Conservation (phyloP, 2,113 vertebrate species). For the Myocastor coypus region DNA sequence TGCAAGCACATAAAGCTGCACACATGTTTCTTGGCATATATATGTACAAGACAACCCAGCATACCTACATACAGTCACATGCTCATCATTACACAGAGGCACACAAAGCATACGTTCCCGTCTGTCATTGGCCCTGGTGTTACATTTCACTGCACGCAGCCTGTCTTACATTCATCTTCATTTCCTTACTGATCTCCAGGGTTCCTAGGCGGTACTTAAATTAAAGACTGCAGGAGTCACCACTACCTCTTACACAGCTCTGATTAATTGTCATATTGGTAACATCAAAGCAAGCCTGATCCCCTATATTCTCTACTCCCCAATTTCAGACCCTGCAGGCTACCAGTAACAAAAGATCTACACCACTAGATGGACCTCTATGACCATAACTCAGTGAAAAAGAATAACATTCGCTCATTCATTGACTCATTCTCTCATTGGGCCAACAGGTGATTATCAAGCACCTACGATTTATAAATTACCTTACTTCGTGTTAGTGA, state of each 20-base stretch:
- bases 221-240: not conserved
- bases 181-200: not conserved
- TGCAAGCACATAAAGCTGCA: not conserved
- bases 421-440: too few relatives aligned
- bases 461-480: not conserved
- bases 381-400: not conserved
- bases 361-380: not conserved
- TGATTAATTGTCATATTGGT: accelerated
- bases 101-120: not conserved
- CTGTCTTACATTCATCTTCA: not conserved
- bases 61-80: not conserved
- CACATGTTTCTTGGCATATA: too few relatives aligned
- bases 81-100: too few relatives aligned
- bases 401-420: not conserved
- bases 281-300: not conserved
- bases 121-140: not conserved
- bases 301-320: conserved; percentile 44
- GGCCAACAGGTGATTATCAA: not conserved
- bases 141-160: not conserved
- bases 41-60: not conserved
- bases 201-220: not conserved
- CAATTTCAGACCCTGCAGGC: conserved; percentile 79
- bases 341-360: too few relatives aligned
- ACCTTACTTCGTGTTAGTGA: not conserved
- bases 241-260: not conserved